Conservation (phyloP, 2,797 vertebrate species). For the Ficedula albicollis region DNA sequence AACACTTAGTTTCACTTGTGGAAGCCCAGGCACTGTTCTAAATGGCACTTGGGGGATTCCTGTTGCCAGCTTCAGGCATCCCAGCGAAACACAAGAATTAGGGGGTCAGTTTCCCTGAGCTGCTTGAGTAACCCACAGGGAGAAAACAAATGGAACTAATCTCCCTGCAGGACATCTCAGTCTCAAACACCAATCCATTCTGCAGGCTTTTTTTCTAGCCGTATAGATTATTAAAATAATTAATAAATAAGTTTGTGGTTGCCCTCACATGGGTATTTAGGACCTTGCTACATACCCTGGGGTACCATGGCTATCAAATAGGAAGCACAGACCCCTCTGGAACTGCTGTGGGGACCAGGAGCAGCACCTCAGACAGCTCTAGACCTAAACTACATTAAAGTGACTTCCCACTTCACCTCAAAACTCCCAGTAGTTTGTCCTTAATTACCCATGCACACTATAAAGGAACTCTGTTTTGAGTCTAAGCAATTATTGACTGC, state of each 20-base stretch:
- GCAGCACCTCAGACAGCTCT: not conserved
- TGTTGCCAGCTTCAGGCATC: not conserved
- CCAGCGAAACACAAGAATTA: not conserved
- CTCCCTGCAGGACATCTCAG: not conserved
- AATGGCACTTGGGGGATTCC: not conserved
- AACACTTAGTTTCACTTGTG: not conserved
- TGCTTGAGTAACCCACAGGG: not conserved
- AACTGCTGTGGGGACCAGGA: not conserved
- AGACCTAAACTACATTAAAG: not conserved
- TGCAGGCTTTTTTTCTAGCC: not conserved
- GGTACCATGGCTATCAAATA: not conserved
- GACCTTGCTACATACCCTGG: not conserved
- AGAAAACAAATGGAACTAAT: not conserved
- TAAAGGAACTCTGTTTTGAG: slow-evolving; percentile 23
- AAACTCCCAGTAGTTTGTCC: not conserved
- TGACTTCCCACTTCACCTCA: not conserved
- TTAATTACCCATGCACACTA: not conserved
- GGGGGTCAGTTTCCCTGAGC: not conserved
- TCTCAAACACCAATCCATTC: not conserved
- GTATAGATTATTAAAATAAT: not conserved
- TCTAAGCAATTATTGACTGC: not conserved
- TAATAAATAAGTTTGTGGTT: not conserved
- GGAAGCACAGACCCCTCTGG: not conserved
- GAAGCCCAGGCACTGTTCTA: not conserved
- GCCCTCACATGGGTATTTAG: not conserved